Conservation (phyloP, 2,113 vertebrate genomes). For the Erythrolamprus reginae region DNA sequence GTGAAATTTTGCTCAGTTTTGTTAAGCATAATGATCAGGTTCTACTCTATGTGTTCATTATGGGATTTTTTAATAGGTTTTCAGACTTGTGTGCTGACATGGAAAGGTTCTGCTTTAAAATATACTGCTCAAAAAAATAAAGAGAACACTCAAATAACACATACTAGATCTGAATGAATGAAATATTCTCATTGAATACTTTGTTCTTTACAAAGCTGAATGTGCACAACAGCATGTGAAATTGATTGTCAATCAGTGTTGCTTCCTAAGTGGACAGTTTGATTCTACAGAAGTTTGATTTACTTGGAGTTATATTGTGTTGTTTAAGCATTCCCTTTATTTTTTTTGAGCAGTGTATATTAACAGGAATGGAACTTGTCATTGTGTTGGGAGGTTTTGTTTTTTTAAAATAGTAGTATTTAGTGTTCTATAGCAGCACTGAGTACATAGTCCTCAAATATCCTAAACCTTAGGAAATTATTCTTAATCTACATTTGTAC, state of each 20-base stretch:
- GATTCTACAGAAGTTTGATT: no score
- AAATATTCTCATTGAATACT: no score
- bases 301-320: no score
- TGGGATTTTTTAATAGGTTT: not conserved
- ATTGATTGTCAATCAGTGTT: no score
- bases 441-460: not conserved
- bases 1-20: not conserved
- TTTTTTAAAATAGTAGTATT: not conserved
- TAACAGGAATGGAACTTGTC: not conserved
- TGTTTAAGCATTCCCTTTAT: no score
- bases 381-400: not conserved
- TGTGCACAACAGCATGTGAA: no score
- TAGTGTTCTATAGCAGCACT: not conserved
- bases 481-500: not conserved
- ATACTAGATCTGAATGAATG: no score
- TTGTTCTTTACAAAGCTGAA: no score
- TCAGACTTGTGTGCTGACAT: not conserved
- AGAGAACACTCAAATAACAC: no score
- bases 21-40: not conserved
- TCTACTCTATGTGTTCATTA: not conserved
- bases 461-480: not conserved
- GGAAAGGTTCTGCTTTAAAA: not conserved
- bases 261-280: no score
- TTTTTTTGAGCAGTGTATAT: no score
- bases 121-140: no score